Percentiles rank a stretch among this genome's conserved stretches.
These are phyloP conservation scores for Heterodera carotae DNA, from an alignment of 1,140 invertebrate genomes.

Conservation along the genomic window DNA sequence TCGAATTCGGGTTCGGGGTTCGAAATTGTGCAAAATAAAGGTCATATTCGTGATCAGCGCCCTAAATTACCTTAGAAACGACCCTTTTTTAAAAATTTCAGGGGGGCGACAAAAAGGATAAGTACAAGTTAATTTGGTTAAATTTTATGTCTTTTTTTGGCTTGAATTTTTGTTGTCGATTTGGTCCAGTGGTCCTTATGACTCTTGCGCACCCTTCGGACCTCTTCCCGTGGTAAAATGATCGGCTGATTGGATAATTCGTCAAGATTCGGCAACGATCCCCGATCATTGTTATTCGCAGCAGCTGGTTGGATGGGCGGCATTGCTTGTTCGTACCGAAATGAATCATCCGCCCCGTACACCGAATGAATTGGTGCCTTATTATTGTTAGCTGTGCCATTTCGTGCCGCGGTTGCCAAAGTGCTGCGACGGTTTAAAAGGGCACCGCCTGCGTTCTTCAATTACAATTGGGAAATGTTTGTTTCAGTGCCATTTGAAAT, in stretches of 20 bases:
- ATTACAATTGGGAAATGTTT: background rate
- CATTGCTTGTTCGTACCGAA: slow-evolving; percentile 1
- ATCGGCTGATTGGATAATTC: slow-evolving; percentile 72
- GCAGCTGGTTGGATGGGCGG: background rate
- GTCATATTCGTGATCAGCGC: too few species aligned
- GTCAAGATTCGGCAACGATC: slow-evolving; percentile 84
- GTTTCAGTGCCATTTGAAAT: background rate
- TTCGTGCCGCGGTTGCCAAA: slow-evolving; percentile 45
- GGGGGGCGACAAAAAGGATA: too few species aligned
- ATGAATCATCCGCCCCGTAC: slow-evolving; percentile 21
- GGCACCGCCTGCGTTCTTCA: background rate
- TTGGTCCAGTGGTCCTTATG: too few species aligned
- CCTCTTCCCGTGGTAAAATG: slow-evolving; percentile 78
- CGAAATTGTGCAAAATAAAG: too few species aligned
- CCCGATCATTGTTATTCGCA: slow-evolving; percentile 59
- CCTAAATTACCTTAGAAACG: too few species aligned
- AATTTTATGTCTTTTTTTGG: too few species aligned
- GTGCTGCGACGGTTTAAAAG: slow-evolving; percentile 60
- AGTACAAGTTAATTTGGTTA: too few species aligned
- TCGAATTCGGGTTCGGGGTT: too few species aligned
- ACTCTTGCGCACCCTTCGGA: background rate
- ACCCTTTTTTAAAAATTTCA: too few species aligned
- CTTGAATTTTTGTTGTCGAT: too few species aligned
- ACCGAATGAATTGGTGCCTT: slow-evolving; percentile 28
- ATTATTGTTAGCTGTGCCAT: too few species aligned